Evolutionary conservation across 2,113 vertebrate genomes (phyloP).

Genomic region (Aptenodytes forsteri): DNA sequence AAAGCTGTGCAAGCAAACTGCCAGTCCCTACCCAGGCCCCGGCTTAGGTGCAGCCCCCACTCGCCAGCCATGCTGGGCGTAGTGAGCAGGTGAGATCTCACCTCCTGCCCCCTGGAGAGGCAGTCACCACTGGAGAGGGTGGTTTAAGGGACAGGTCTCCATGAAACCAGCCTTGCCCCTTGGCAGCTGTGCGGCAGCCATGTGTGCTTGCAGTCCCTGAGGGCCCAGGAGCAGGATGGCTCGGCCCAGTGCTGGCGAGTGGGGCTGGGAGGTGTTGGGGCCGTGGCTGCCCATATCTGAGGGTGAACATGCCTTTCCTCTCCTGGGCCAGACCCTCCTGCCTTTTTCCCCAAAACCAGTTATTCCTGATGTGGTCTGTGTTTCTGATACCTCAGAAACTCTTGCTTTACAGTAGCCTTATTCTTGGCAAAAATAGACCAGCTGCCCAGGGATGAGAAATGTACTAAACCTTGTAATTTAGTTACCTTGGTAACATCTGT

Average conservation of each 20-base stretch:
- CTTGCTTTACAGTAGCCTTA: not conserved
- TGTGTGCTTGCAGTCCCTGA: not conserved
- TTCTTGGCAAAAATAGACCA: slow-evolving; percentile 5
- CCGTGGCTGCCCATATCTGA: fast-evolving
- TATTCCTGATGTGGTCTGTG: not conserved
- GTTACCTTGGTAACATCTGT: slow-evolving; percentile 76
- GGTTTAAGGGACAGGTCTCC: not conserved
- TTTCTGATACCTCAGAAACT: not conserved
- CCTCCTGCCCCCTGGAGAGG: not conserved
- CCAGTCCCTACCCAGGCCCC: not conserved
- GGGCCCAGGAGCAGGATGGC: fast-evolving
- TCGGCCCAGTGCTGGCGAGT: fast-evolving
- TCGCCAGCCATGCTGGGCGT: fast-evolving
- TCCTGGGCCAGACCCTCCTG: not conserved
- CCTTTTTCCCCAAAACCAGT: not conserved
- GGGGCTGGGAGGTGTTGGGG: not conserved
- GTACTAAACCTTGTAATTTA: slow-evolving; percentile 54
- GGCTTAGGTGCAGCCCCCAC: not conserved
- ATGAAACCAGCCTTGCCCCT: not conserved
- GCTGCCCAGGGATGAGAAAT: slow-evolving; percentile 50
- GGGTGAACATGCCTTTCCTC: not conserved
- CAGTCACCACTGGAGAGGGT: fast-evolving
- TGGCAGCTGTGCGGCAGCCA: fast-evolving
- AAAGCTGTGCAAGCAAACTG: not conserved
- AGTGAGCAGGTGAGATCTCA: not conserved